Percentiles rank a stretch among this genome's conserved stretches.
These are phyloP conservation scores for Oreochromis spilurus DNA, from an alignment of 2,113 vertebrate species.

Conservation along the genomic window DNA sequence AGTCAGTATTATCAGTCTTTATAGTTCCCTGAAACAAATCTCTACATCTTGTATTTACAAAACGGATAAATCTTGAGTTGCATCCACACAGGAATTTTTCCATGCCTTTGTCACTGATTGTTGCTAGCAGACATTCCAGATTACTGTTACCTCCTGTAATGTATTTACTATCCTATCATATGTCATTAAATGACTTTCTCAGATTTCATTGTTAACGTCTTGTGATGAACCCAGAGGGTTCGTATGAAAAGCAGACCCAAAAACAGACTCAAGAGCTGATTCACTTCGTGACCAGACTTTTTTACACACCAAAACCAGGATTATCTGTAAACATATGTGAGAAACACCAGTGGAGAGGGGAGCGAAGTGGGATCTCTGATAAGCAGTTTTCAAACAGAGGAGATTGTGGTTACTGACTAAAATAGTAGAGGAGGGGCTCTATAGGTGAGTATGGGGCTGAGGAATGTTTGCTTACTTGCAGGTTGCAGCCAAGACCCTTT, in stretches of 20 bases:
- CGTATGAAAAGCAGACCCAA: not conserved
- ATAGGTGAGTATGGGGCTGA: not conserved
- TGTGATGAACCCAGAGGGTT: not conserved
- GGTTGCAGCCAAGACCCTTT: fast-evolving
- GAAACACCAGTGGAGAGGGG: not conserved
- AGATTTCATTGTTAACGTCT: not conserved
- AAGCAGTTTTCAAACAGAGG: not conserved
- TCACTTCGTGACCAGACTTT: not conserved
- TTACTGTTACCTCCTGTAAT: not conserved
- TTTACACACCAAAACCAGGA: fast-evolving
- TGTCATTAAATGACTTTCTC: not conserved
- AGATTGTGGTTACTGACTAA: not conserved
- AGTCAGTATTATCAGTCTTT: not conserved
- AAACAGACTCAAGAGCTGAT: not conserved
- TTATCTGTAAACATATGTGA: not conserved
- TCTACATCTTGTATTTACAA: not conserved
- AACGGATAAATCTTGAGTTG: not conserved
- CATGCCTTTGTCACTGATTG: not conserved
- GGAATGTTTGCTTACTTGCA: fast-evolving
- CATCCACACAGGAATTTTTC: not conserved
- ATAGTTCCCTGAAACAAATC: not conserved
- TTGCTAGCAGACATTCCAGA: not conserved
- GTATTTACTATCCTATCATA: not conserved
- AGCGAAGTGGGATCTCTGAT: not conserved
- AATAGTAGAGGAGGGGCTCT: not conserved